Base-by-base conservation (phyloP, 2,113 vertebrate genomes). In the Saccopteryx bilineata region DNA sequence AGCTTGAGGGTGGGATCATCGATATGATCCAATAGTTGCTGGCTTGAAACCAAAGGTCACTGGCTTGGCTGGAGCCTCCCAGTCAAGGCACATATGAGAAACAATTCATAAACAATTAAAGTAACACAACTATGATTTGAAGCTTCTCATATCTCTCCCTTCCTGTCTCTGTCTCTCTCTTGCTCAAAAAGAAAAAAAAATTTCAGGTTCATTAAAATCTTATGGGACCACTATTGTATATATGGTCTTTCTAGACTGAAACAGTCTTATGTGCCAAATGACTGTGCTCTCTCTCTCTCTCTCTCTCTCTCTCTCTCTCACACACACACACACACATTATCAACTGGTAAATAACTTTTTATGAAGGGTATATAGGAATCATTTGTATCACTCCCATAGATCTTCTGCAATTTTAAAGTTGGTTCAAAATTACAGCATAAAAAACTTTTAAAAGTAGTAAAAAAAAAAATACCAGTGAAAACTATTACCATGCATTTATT, bases 351-450 rank as follows among this genome's bases (percentile, higher is more conserved):
- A 85, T 76, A 12, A 76, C 54, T 90, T 93, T 91, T 91, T 15
- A 65, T 61, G 14, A 74, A 84, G 72, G 50, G 11, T 60, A 75
- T 52, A 56, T 61, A 50, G 26, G 3, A 79, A 69, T 80, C 72
- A 76, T 92, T 61, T 72, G 21, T 58, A 82, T 76, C 61, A 86
- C 56, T 78, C 7, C 17, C 54, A 9, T 12, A 74, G 56, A 86
- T 81, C 21, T 80, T 71, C 26, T 72, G 39, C 74, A 58, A 61
- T 56, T 94, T 81, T 89, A 26, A 88, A 94, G 65, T 91, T n/a
- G 66, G 54, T 90, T 96, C 7, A 93, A 91, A 88, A 66, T 52
- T 61, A 54, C 93, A 71, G 85, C 17, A 12, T 17, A 46, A 71
- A 86, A 76, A 87, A 68, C 15, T 60, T 82, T 74, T 15, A 60